These are phyloP conservation scores for Heliconius charithonia DNA, from an alignment of 2,888 invertebrate species.

Conservation along the genomic window DNA sequence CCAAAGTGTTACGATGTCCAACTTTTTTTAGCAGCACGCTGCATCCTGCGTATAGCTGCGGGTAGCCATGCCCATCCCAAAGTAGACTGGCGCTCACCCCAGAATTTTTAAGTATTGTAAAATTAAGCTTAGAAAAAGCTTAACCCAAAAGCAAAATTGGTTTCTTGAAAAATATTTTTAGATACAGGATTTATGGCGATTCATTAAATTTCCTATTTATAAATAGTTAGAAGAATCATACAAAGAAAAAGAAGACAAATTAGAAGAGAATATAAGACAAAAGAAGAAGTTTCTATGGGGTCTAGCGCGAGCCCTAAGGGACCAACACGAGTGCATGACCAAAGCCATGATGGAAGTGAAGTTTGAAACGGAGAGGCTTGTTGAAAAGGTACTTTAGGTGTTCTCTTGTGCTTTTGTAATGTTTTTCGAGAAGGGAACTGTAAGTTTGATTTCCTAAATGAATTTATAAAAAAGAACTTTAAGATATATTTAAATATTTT, in stretches of 20 bases:
- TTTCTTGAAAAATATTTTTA: too few relatives aligned
- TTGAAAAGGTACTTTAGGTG: slow-evolving; percentile 59
- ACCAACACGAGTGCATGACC: slow-evolving; percentile 66
- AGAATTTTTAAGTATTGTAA: too few relatives aligned
- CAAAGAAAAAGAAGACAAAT: slow-evolving; percentile 58
- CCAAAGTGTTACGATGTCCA: too few relatives aligned
- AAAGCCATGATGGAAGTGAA: slow-evolving; percentile 31
- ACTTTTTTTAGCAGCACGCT: too few relatives aligned
- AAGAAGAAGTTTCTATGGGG: slow-evolving; percentile 75
- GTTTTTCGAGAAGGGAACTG: background rate
- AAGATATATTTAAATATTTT: too few relatives aligned
- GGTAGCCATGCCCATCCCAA: too few relatives aligned
- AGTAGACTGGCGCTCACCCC: too few relatives aligned
- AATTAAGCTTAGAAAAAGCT: too few relatives aligned
- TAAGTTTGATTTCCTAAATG: background rate
- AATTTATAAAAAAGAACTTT: background rate
- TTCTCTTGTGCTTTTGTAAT: background rate
- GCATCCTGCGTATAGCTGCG: too few relatives aligned
- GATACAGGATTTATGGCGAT: too few relatives aligned
- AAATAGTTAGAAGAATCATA: slow-evolving; percentile 67
- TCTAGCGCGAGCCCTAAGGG: slow-evolving; percentile 64
- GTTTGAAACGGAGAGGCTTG: slow-evolving; percentile 58
- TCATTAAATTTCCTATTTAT: background rate
- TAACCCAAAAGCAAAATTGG: too few relatives aligned
- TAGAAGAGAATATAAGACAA: slow-evolving; percentile 58